A percentile compares a stretch with the other conserved stretches of the same genome.
Conservation (phyloP, 2,113 vertebrate genomes). For the Grammomys dolichurus region DNA sequence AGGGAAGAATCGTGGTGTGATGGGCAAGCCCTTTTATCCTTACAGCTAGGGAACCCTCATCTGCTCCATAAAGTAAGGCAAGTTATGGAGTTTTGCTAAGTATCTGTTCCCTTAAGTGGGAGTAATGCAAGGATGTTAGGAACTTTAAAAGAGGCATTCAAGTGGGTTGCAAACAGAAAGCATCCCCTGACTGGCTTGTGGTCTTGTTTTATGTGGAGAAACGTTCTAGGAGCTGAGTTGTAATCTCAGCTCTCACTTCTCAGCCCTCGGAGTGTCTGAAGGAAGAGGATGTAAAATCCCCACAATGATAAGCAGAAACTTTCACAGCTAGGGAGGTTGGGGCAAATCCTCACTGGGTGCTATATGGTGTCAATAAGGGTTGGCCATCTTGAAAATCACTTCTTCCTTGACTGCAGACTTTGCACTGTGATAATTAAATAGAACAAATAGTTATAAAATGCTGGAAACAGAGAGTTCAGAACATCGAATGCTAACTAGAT, state of each 20-base stretch:
- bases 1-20: not conserved
- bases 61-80: not conserved
- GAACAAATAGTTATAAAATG: not conserved
- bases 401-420: not conserved
- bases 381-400: not conserved
- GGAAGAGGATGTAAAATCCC: not conserved
- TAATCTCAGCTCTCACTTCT: conserved; percentile 1
- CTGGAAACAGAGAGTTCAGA: not conserved
- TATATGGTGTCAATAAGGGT: not conserved
- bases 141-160: not conserved
- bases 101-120: not conserved
- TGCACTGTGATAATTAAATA: not conserved
- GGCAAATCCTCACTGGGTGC: not conserved
- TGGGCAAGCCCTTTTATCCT: not conserved
- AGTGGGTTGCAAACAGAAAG: not conserved
- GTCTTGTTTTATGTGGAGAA: not conserved
- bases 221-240: not conserved
- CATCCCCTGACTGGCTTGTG: not conserved
- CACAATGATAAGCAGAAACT: not conserved
- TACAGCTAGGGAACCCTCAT: not conserved
- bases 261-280: not conserved
- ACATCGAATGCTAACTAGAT: not conserved
- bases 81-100: not conserved
- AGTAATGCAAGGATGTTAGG: not conserved
- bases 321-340: not conserved